Conservation (phyloP, 2,888 invertebrate genomes). For the Chloroclystis v-ata region DNA sequence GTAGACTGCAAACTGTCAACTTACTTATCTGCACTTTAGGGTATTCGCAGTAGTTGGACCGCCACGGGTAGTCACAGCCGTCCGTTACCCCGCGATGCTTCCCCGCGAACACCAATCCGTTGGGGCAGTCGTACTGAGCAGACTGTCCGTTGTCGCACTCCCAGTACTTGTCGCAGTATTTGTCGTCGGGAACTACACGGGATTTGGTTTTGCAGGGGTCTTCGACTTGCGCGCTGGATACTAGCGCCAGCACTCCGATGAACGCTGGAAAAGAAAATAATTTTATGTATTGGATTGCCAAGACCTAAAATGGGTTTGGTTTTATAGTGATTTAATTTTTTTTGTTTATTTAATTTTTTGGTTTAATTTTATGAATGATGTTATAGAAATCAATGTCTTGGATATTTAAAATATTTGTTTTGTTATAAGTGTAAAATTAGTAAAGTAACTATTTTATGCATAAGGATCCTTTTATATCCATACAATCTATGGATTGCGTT, state of each 20-base stretch:
- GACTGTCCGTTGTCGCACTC: constrained; percentile 91
- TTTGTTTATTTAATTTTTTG: no score
- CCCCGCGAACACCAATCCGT: constrained; percentile 92
- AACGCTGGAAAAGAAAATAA: constrained; percentile 45
- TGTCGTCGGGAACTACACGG: constrained; percentile 85
- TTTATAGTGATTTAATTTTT: no score
- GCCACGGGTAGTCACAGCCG: constrained; percentile 93
- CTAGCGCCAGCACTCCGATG: constrained; percentile 42
- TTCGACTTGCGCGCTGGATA: constrained; percentile 70
- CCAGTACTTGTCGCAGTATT: constrained; percentile 89
- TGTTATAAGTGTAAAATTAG: no score
- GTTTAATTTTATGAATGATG: no score
- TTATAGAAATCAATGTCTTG: no score
- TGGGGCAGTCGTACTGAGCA: constrained; percentile 92
- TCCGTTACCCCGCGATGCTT: constrained; percentile 92
- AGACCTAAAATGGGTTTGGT: no score
- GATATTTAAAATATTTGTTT: no score
- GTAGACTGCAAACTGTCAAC: not conserved
- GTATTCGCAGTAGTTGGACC: constrained; percentile 89
- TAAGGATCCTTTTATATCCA: no score
- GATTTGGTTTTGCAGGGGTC: constrained; percentile 91
- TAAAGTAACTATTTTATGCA: no score
- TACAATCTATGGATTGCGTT: no score
- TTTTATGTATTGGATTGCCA: not conserved
- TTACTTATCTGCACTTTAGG: constrained; percentile 81